phyloP scores from a whole-genome alignment of 2,888 invertebrate species.

The Apamea sordens region DNA sequence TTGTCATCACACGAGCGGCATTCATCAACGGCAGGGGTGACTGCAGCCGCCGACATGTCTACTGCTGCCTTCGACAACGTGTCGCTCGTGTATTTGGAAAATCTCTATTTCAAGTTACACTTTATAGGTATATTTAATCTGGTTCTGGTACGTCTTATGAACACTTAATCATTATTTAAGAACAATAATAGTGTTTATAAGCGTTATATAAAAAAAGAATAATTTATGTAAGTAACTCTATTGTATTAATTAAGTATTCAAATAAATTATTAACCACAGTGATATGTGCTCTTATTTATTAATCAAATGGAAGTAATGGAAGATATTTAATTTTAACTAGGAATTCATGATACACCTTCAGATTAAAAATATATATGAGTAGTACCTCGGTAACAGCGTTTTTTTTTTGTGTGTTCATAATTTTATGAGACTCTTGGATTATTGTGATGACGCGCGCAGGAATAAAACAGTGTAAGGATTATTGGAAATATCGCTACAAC shows the following conservation, averaged over 20 bases:
- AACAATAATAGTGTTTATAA: conserved; percentile 1
- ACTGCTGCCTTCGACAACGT: not conserved
- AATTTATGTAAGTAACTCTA: not conserved
- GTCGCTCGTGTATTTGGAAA: not conserved
- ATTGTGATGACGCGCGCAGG: not conserved
- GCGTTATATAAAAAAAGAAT: not conserved
- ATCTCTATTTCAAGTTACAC: not conserved
- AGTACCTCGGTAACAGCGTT: not conserved
- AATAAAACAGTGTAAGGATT: not conserved
- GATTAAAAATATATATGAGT: not conserved
- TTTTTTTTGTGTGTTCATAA: not conserved
- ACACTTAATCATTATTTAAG: conserved; percentile 22
- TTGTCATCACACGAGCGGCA: not conserved
- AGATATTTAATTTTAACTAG: not conserved
- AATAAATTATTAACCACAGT: conserved; percentile 38
- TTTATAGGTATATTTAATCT: not conserved
- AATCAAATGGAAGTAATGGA: not conserved
- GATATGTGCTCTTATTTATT: conserved; percentile 39
- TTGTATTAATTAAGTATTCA: conserved; percentile 2
- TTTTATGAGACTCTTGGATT: not conserved
- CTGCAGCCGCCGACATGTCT: not conserved
- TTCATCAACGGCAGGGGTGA: not conserved
- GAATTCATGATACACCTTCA: not conserved
- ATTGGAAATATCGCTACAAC: not conserved
- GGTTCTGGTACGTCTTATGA: not conserved